Evolutionary conservation across 2,888 invertebrate genomes (phyloP), one percentile per base, ranked within the genome.

Genomic region (Eupeodes latifasciatus): DNA sequence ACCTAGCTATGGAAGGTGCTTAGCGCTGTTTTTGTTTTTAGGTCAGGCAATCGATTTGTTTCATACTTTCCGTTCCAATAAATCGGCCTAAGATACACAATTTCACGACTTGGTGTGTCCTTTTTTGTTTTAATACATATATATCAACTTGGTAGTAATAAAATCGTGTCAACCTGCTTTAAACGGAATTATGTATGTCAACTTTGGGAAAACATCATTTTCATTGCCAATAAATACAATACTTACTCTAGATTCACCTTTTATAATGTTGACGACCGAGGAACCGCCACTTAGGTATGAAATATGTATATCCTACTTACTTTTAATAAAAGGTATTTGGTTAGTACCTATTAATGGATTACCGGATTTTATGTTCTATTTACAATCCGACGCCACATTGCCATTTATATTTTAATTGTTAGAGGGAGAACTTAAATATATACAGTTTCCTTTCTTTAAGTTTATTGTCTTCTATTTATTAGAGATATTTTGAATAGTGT

Each of bases 201-300:
- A 59, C 44, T 40, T 27, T n/a, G 57, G 12, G 19, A 19, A 59
- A 81, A 36, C 40, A 71, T 55, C 19, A 71, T 55, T 62, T 76
- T 72, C 71, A 71, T 82, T 51, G 67, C 62, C 77, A 77, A 82
- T 71, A 71, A 77, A 72, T 82, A 76, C 53, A 62, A 55, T 16
- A 64, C 62, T 62, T 64, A 19, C 11, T 9, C 27, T 40, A 44
- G 66, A 19, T 66, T 59, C 57, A 74, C 74, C 61, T 40, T 40
- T 40, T 9, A 27, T 27, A 40, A 40, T 0, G 34, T 59, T 69
- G 27, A 4, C 49, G 14, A 14, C 11, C 11, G 62, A 55, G 5
- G 19, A 55, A 4, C 10, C 47, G 47, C 11, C 47, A 10, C 10
- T 4, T 44, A 5, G 16, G 10, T 27, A 5, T 51, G 69, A 12